Base-by-base conservation (phyloP, 2,113 vertebrate genomes). In the Tetrax tetrax region DNA sequence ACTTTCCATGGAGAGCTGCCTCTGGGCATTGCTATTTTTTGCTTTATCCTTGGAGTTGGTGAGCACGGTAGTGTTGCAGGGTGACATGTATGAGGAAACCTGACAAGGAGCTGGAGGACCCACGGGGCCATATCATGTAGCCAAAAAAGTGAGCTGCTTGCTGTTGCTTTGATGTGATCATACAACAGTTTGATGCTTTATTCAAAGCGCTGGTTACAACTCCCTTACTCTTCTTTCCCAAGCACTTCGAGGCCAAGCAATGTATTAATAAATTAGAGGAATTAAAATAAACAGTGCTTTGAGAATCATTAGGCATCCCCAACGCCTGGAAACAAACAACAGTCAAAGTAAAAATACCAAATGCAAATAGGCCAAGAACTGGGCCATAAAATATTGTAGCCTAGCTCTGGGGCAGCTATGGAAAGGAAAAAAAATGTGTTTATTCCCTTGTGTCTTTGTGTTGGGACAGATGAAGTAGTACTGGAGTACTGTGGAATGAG, bases 261-360 rank as follows among this genome's bases (percentile, higher is more conserved):
- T 80, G 70, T 94, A 96, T 96, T 96, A 96, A 97, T 96, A 97
- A 96, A 96, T 97, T 91, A 96, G 90, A 94, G 50, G 79, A 82
- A 96, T 97, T 97, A 96, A 97, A 97, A 96, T 96, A 97, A 96
- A 93, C 95, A 94, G 92, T 88, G 87, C 93, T 96, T 97, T 97
- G 96, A 96, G 96, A 96, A 97, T 95, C 93, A 96, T 96, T 94
- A 97, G 89, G 89, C 95, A 94, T 96, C 87, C 89, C 93, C 94
- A 94, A 96, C 61, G 89, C 57, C 90, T 95, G 68, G 82, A 95
- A 96, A 97, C 87, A 97, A 96, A 91, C 95, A 94, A 70, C 87
- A 95, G 90, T 35, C 88, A 85, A 96, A 93, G 59, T 88, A 90
- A 94, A 96, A 95, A 93, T 69, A 90, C 37, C 77, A 87, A 93